These are phyloP conservation scores for Lanistes nyassanus DNA, from an alignment of 1,140 invertebrate genomes.

Conservation along the genomic window DNA sequence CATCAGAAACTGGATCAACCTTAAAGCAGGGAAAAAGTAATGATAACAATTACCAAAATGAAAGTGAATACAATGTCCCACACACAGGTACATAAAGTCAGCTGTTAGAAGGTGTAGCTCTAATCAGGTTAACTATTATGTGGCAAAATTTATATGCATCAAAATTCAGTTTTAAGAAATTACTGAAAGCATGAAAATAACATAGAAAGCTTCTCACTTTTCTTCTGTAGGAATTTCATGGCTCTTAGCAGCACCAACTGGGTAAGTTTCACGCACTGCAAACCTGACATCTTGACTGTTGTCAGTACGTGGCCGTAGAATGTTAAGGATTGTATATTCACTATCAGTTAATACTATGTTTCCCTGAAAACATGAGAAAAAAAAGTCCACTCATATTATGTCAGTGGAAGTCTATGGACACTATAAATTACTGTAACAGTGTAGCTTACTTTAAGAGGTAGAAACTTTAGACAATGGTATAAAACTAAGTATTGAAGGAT, in stretches of 20 bases:
- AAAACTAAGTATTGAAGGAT: too few relatives aligned
- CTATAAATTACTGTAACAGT: too few relatives aligned
- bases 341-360: slow-evolving; percentile 96
- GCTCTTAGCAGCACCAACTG: slow-evolving; percentile 78
- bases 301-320: slow-evolving; percentile 91
- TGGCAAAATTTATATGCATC: too few relatives aligned
- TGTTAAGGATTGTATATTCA: slow-evolving; percentile 91
- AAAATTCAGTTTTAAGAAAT: not conserved
- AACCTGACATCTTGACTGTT: slow-evolving; percentile 89
- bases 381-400: too few relatives aligned
- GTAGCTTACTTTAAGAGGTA: too few relatives aligned
- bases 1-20: slow-evolving; percentile 72
- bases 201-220: slow-evolving; percentile 35
- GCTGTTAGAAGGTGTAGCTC: too few relatives aligned
- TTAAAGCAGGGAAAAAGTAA: slow-evolving; percentile 38
- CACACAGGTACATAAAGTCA: not conserved
- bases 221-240: slow-evolving; percentile 60
- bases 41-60: slow-evolving; percentile 16
- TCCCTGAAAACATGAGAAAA: slow-evolving; percentile 71
- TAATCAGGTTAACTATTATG: too few relatives aligned
- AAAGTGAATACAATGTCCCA: not conserved
- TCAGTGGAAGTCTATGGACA: too few relatives aligned
- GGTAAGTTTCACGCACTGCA: slow-evolving; percentile 92
- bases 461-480: too few relatives aligned
- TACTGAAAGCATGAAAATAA: not conserved